These are phyloP conservation scores for Exephanes ischioxanthus DNA, from an alignment of 2,888 invertebrate genomes.

Conservation along the genomic window DNA sequence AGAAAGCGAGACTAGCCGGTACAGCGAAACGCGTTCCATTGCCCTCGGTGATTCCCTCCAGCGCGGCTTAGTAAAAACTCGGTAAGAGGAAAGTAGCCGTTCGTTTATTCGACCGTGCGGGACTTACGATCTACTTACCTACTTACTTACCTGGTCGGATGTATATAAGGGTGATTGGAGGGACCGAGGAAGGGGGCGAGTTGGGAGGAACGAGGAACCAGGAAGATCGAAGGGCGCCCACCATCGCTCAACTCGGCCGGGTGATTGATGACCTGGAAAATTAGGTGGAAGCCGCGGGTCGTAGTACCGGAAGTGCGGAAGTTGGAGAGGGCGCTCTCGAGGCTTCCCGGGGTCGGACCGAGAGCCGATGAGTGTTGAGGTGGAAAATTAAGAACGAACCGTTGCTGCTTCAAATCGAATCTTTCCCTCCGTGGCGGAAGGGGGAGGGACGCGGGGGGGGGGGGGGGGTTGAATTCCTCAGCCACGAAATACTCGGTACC, in stretches of 20 bases:
- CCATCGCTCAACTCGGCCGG: constrained; percentile 59
- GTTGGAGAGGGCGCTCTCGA: constrained; percentile 36
- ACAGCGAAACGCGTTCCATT: too few species aligned
- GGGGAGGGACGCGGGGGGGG: too few species aligned
- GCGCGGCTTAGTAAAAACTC: neutral
- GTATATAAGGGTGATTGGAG: neutral
- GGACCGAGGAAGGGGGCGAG: constrained; percentile 13
- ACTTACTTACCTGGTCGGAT: constrained; percentile 24
- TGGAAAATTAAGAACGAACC: constrained; percentile 68
- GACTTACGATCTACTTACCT: constrained; percentile 1
- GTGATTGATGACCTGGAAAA: constrained; percentile 75
- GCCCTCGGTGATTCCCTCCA: neutral
- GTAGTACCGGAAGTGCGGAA: neutral
- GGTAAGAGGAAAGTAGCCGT: neutral
- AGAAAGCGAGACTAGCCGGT: neutral
- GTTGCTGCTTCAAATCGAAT: constrained; percentile 13
- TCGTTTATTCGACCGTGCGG: constrained; percentile 13
- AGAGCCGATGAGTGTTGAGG: constrained; percentile 57
- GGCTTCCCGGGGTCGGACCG: constrained; percentile 59
- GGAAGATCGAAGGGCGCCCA: constrained; percentile 37
- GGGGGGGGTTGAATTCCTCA: neutral
- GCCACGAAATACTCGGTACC: neutral
- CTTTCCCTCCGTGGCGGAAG: neutral
- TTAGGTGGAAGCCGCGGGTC: constrained; percentile 68
- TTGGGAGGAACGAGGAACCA: constrained; percentile 35